Evolutionary conservation across 2,888 invertebrate species (phyloP).

Genomic region (Papilio demoleus): DNA sequence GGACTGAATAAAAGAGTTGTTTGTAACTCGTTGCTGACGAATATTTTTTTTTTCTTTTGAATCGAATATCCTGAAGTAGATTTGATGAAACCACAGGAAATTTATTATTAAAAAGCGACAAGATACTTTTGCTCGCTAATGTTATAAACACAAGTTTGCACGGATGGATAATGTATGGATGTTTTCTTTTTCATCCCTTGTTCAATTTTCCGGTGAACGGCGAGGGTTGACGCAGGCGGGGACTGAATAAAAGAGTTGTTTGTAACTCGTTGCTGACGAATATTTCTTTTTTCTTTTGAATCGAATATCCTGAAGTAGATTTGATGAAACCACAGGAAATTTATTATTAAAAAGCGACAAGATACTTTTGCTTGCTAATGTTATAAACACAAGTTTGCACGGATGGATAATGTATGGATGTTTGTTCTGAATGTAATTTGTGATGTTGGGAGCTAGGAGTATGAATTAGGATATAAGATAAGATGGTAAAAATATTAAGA

Average conservation of each 20-base stretch:
- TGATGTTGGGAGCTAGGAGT: background rate
- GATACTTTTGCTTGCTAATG: no score
- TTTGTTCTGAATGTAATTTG: conserved; percentile 35
- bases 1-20: conserved; percentile 36
- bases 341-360: background rate
- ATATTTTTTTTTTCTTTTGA: conserved; percentile 19
- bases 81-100: conserved; percentile 12
- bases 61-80: conserved; percentile 2
- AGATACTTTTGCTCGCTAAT: background rate
- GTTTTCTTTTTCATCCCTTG: conserved; percentile 33
- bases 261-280: conserved; percentile 26
- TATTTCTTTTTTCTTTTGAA: conserved; percentile 18
- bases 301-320: conserved; percentile 5
- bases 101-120: background rate
- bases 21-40: conserved; percentile 28
- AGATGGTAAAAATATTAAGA: conserved; percentile 25
- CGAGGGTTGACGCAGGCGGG: conserved; percentile 7
- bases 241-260: conserved; percentile 37
- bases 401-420: no score
- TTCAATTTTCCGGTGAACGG: conserved; percentile 37
- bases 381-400: no score
- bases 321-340: conserved; percentile 10
- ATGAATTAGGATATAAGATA: conserved; percentile 32
- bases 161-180: no score
- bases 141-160: no score